These are phyloP conservation scores for Drosophila micromelanica DNA, from an alignment of 1,140 invertebrate genomes.

Conservation along the genomic window DNA sequence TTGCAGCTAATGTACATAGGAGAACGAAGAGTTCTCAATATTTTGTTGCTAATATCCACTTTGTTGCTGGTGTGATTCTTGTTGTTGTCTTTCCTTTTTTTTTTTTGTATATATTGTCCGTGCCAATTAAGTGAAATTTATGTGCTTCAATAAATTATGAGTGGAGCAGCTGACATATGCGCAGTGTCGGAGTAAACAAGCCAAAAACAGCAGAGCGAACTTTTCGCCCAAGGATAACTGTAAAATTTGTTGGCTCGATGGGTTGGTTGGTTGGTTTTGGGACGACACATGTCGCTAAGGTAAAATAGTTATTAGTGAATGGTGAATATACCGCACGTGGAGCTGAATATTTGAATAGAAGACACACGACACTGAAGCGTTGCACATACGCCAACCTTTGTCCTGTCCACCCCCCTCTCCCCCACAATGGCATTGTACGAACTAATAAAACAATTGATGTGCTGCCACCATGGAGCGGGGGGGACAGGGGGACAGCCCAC, in stretches of 20 bases:
- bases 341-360: conserved; percentile 46
- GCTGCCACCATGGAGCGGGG: conserved; percentile 33
- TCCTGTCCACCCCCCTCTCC: conserved; percentile 12
- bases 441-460: conserved; percentile 77
- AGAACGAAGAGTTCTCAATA: conserved; percentile 52
- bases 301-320: conserved; percentile 81
- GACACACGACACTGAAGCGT: conserved; percentile 39
- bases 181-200: conserved; percentile 40
- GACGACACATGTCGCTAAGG: conserved; percentile 75
- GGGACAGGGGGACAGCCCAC: conserved; percentile 35
- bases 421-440: conserved; percentile 28
- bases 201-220: conserved; percentile 56
- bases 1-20: conserved; percentile 66
- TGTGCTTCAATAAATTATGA: conserved; percentile 80
- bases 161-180: conserved; percentile 74
- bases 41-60: conserved; percentile 44
- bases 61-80: conserved; percentile 35
- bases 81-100: conserved; percentile 39
- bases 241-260: conserved; percentile 41
- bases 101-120: conserved; percentile 52
- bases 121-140: conserved; percentile 82
- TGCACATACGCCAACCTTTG: conserved; percentile 52
- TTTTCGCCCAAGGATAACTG: conserved; percentile 62
- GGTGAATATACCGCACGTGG: conserved; percentile 26
- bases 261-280: conserved; percentile 42